A percentile compares a stretch with the other conserved stretches of the same genome.
These are phyloP conservation scores for Andrena dorsata DNA, from an alignment of 2,888 invertebrate genomes.

Conservation along the genomic window DNA sequence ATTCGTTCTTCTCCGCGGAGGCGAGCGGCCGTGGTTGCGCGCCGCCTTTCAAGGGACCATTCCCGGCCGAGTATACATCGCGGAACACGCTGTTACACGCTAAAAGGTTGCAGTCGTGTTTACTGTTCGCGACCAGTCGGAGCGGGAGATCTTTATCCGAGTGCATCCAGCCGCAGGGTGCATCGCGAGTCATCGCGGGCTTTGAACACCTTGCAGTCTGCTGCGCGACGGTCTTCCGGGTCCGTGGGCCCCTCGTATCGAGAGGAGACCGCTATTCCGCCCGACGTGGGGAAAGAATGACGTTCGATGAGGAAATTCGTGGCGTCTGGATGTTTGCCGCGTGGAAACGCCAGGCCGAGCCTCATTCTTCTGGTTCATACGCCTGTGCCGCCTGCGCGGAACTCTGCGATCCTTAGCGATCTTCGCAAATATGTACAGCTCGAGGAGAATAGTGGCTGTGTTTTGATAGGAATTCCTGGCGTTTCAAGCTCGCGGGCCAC, in stretches of 20 bases:
- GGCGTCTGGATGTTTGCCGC: neutral
- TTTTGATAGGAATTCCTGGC: neutral
- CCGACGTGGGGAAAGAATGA: neutral
- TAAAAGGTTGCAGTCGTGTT: conserved; percentile 31
- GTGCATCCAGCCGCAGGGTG: conserved; percentile 36
- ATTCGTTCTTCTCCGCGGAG: conserved; percentile 1
- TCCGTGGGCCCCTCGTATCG: conserved; percentile 38
- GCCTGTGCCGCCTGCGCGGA: neutral
- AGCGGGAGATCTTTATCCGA: conserved; percentile 54
- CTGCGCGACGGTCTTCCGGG: conserved; percentile 36
- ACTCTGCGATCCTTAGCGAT: neutral
- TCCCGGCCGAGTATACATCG: conserved; percentile 9
- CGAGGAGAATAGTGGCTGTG: neutral
- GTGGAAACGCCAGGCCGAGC: neutral
- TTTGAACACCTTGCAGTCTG: conserved; percentile 48
- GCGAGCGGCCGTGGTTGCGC: too few relatives aligned
- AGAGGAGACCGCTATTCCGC: conserved; percentile 14
- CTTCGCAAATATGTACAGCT: neutral
- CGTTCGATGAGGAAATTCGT: conserved; percentile 17
- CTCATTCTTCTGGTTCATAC: neutral
- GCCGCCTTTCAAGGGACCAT: neutral
- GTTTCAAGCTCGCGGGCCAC: neutral
- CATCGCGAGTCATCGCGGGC: conserved; percentile 43
- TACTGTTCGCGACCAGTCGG: conserved; percentile 31
- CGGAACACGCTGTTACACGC: conserved; percentile 37